Evolutionary conservation across 1,140 invertebrate species (phyloP).

Genomic region (Diabrotica virgifera): DNA sequence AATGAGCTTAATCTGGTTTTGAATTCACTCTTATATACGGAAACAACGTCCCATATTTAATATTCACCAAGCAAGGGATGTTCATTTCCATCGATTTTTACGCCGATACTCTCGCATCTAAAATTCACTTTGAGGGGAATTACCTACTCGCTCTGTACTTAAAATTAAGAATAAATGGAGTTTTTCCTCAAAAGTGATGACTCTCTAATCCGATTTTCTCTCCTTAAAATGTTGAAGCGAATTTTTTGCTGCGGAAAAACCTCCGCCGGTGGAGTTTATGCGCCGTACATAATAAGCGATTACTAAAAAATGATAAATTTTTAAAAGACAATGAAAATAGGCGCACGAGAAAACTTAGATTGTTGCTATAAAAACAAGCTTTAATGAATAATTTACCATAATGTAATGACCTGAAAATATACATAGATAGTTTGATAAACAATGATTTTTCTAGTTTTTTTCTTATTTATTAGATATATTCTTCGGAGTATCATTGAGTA

Average conservation of each 20-base stretch:
- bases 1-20: no score
- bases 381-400: no score
- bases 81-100: not conserved
- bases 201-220: not conserved
- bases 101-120: not conserved
- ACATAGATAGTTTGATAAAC: no score
- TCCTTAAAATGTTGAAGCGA: slow-evolving; percentile 2
- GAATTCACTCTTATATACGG: no score
- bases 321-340: not conserved
- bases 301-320: slow-evolving; percentile 3
- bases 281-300: not conserved
- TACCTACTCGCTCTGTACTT: not conserved
- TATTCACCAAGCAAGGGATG: not conserved
- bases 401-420: no score
- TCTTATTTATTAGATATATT: no score
- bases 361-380: no score
- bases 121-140: slow-evolving; percentile 2
- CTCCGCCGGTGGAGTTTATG: not conserved
- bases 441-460: no score
- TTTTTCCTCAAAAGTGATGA: slow-evolving; percentile 1
- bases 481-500: no score
- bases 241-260: not conserved
- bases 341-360: no score
- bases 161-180: slow-evolving; percentile 3
- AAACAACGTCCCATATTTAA: not conserved